phyloP scores from a whole-genome alignment of 2,113 vertebrate species.

The Trematocara stigmaticum region DNA sequence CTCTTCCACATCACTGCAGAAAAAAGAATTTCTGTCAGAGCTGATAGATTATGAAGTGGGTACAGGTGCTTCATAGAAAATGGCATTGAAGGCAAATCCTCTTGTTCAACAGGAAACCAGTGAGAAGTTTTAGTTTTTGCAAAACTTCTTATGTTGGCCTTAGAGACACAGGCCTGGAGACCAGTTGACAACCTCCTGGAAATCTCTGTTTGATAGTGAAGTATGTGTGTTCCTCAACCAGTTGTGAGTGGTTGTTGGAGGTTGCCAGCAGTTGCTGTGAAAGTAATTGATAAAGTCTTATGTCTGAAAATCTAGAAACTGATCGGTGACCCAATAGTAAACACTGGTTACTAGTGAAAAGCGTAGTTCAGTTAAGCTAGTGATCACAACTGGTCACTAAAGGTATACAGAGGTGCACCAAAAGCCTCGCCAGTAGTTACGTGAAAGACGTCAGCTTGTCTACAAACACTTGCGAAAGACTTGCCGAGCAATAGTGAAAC shows the following conservation, averaged over 20 bases:
- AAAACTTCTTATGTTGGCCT: neutral
- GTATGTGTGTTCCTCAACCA: neutral
- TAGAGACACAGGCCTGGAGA: too few species aligned
- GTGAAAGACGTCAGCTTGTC: neutral
- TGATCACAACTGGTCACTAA: neutral
- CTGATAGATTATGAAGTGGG: conserved; percentile 26
- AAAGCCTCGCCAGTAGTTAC: neutral
- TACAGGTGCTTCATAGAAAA: conserved; percentile 41
- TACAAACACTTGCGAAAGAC: neutral
- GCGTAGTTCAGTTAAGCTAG: neutral
- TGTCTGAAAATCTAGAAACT: neutral
- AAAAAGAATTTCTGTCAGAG: conserved; percentile 37
- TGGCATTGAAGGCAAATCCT: neutral
- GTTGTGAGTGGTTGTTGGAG: neutral
- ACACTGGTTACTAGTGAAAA: neutral
- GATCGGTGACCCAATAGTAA: neutral
- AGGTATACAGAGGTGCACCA: neutral
- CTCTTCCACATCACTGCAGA: conserved; percentile 33
- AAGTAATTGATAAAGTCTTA: neutral
- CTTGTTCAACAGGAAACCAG: neutral
- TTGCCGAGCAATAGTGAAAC: neutral
- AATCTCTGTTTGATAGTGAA: neutral
- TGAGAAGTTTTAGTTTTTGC: neutral
- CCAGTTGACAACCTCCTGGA: neutral
- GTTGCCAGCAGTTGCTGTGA: neutral